Percentiles rank a stretch among this genome's conserved stretches.
Conservation (phyloP, 2,888 invertebrate genomes). For the Troilus luridus region DNA sequence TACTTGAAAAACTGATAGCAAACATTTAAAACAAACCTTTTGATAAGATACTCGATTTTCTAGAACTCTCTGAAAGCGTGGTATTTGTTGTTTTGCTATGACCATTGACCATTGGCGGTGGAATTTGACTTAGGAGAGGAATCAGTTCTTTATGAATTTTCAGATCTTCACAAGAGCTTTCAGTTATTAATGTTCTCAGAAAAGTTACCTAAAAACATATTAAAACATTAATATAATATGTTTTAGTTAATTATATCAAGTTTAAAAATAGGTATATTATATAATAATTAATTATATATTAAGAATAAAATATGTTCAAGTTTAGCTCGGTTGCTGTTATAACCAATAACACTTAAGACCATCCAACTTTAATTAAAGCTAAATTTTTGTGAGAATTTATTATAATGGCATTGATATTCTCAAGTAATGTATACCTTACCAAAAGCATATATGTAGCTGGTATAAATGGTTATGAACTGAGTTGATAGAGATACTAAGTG, state of each 20-base stretch:
- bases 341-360: no score
- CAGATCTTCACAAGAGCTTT: conserved; percentile 66
- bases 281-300: neutral
- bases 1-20: neutral
- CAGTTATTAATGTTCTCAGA: conserved; percentile 67
- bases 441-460: no score
- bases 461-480: no score
- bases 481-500: no score
- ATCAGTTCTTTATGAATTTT: conserved; percentile 68
- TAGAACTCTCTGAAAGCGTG: conserved; percentile 67
- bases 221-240: neutral
- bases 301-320: neutral
- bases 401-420: neutral
- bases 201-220: conserved; percentile 68
- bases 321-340: no score
- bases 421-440: neutral
- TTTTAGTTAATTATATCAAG: neutral
- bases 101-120: conserved; percentile 66
- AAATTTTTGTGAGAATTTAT: neutral
- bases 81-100: conserved; percentile 64
- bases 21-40: conserved; percentile 68
- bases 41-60: conserved; percentile 68
- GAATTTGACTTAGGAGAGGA: conserved; percentile 69
- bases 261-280: neutral
- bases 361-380: neutral